phyloP scores from a whole-genome alignment of 2,113 vertebrate genomes.

The Sylvilagus bachmani region DNA sequence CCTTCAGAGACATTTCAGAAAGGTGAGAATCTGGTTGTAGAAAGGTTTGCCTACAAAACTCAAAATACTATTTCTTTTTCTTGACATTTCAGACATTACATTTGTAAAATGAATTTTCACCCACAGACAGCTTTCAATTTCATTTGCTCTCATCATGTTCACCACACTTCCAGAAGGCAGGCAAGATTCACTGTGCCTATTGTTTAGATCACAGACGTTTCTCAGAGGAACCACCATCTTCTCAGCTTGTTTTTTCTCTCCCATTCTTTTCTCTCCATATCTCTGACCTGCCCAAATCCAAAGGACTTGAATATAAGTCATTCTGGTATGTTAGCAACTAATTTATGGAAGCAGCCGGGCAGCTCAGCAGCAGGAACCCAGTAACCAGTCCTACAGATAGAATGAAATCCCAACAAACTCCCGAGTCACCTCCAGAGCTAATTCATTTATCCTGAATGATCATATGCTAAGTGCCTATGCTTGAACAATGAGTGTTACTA shows the following conservation, averaged over 20 bases:
- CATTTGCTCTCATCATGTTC: neutral
- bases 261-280: neutral
- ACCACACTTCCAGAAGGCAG: neutral
- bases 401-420: neutral
- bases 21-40: neutral
- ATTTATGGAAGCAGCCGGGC: neutral
- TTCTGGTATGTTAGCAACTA: neutral
- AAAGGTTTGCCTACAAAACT: neutral
- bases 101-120: neutral
- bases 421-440: neutral
- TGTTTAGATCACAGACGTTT: neutral
- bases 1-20: neutral
- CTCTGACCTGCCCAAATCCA: neutral
- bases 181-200: neutral
- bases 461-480: neutral
- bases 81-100: neutral
- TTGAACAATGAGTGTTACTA: constrained; percentile 45
- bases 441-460: neutral
- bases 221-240: neutral
- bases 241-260: neutral
- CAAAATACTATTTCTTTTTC: neutral
- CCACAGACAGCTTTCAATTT: neutral
- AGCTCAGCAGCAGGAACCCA: neutral
- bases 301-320: neutral
- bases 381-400: neutral